Evolutionary conservation across 2,113 vertebrate genomes (phyloP), one percentile per base, ranked within the genome.

Genomic region (Cygnus buccinator): DNA sequence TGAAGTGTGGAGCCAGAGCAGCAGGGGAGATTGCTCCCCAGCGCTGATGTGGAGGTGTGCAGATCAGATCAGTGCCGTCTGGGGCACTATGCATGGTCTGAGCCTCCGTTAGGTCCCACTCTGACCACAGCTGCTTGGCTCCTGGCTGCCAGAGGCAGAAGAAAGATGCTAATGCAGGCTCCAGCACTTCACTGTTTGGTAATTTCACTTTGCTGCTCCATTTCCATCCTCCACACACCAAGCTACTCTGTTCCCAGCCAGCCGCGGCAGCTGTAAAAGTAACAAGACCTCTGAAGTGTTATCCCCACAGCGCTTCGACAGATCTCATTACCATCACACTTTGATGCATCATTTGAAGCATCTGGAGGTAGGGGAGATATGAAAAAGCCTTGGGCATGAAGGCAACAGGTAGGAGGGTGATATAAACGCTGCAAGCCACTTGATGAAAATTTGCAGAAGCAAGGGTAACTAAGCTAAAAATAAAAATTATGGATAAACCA

Each of bases 201-300:
- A 78, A 77, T 90, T 85, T 59, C 70, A 50, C 79, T 84, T 92
- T 85, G 20, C 83, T 81, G 63, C 83, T 93, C 79, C 70, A 55
- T 90, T 81, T 87, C 78, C n/a, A 31, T 72, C 31, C 35, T 65
- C n/a, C 68, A 58, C 33, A 28, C 43, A 20, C 9, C 41, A 5
- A 21, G 39, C 31, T 59, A 14, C 33, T 39, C 54, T 6, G 14
- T 65, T 78, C 48, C 70, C 31, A 50, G 48, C 23, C 65, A 54
- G 43, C 25, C 2, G 0, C 26, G 0, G 1, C 55, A 22, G 55
- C 37, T 2, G 1, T 33, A 16, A 54, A 58, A 61, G 15, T 14
- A 70, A 35, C 55, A 33, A 57, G 71, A 55, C 50, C 75, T 85
- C 50, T 50, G 55, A 44, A 50, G 50, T 17, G 18, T 33, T 88